These are phyloP conservation scores for Hyposmocoma kahamanoa DNA, from an alignment of 1,140 invertebrate genomes.

Conservation along the genomic window DNA sequence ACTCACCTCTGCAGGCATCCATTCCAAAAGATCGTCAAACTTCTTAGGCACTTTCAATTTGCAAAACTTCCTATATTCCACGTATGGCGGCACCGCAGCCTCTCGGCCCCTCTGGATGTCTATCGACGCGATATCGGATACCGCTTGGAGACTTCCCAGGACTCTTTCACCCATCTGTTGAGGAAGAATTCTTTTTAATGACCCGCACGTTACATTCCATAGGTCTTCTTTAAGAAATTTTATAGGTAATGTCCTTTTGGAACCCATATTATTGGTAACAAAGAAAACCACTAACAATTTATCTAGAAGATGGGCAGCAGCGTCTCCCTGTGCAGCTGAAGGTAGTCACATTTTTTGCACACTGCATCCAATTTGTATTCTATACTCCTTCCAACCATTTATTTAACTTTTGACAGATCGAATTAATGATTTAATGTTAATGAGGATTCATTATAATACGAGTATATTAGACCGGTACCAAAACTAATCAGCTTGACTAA, in stretches of 20 bases:
- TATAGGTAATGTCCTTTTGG: background rate
- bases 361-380: background rate
- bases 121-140: conserved; percentile 73
- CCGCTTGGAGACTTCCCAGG: conserved; percentile 13
- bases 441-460: too few species aligned
- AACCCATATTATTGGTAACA: background rate
- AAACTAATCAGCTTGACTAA: too few species aligned
- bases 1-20: conserved; percentile 77
- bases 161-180: conserved; percentile 26
- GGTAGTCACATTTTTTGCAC: background rate
- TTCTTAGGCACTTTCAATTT: conserved; percentile 67
- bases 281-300: background rate
- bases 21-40: conserved; percentile 74
- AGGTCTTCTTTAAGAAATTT: background rate
- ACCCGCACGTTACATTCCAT: background rate
- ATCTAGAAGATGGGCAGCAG: background rate
- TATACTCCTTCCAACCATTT: too few species aligned
- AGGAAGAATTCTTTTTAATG: background rate
- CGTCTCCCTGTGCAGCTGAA: background rate
- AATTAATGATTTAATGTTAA: too few species aligned
- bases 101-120: conserved; percentile 83
- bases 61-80: conserved; percentile 79
- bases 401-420: too few species aligned
- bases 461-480: too few species aligned
- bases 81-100: conserved; percentile 81